Percentiles rank a stretch among this genome's conserved stretches.
Conservation (phyloP, 1,140 invertebrate genomes). For the Colletes latitarsis region DNA sequence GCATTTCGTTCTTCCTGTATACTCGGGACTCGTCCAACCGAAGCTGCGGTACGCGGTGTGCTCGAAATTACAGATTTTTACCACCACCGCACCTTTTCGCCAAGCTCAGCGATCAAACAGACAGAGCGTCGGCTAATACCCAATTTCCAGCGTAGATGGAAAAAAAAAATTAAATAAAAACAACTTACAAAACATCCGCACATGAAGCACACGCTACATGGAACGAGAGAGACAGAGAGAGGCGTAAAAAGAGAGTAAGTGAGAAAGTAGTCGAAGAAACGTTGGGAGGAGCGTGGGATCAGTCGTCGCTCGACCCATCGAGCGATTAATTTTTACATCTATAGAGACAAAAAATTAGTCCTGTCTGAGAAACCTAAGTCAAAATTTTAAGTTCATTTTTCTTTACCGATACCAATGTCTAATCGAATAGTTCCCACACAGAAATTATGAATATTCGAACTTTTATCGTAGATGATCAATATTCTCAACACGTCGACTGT, state of each 20-base stretch:
- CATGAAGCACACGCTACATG: conserved; percentile 65
- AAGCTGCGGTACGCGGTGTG: conserved; percentile 22
- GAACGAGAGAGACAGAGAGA: conserved; percentile 59
- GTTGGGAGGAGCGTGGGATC: neutral
- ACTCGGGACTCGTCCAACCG: neutral
- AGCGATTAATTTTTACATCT: neutral
- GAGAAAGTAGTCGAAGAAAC: conserved; percentile 9
- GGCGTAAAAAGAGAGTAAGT: conserved; percentile 39
- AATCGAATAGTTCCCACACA: no score
- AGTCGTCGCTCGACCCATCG: conserved; percentile 4
- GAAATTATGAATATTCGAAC: no score
- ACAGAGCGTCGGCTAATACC: conserved; percentile 51
- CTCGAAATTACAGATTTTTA: conserved; percentile 5
- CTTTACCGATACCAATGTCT: no score
- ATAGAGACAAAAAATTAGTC: no score
- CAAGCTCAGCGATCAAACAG: conserved; percentile 57
- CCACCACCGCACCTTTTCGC: conserved; percentile 51
- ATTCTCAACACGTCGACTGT: no score
- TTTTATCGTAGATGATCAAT: no score
- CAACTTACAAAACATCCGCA: conserved; percentile 52
- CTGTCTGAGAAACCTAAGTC: no score
- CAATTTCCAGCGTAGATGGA: conserved; percentile 54
- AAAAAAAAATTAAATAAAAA: conserved; percentile 15
- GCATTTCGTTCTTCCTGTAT: neutral
- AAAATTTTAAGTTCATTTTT: no score